These are phyloP conservation scores for Epizoanthus stellaris DNA, from an alignment of 92 coral and sea anemone species.

Conservation along the genomic window DNA sequence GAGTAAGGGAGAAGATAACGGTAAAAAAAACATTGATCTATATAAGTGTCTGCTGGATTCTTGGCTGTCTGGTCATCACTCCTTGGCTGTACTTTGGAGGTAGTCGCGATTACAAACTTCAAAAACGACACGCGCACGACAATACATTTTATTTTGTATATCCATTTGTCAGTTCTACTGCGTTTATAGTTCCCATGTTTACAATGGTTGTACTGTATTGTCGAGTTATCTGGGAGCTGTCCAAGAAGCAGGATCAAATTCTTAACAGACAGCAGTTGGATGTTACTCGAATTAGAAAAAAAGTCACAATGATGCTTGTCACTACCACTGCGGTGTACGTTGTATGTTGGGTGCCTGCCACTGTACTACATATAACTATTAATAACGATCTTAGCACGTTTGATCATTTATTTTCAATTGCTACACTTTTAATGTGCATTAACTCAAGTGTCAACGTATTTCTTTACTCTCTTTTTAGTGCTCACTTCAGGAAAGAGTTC, in stretches of 20 bases:
- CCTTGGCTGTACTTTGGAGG: not conserved
- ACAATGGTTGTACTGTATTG: not conserved
- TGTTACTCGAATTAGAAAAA: conserved; percentile 4
- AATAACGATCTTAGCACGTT: not conserved
- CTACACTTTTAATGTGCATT: not conserved
- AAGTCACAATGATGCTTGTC: conserved; percentile 5
- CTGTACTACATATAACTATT: not conserved
- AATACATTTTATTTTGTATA: not conserved
- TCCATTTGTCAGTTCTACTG: not conserved
- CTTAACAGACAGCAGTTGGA: conserved; percentile 10
- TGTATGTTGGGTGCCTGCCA: conserved; percentile 1
- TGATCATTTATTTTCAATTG: not conserved
- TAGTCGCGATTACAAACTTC: not conserved
- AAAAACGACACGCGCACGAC: not conserved
- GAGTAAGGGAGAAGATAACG: not conserved
- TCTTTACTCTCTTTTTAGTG: conserved; percentile 21
- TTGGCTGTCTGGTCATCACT: not conserved
- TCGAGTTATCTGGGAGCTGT: conserved; percentile 10
- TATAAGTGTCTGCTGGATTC: conserved; percentile 3
- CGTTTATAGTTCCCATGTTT: conserved; percentile 1
- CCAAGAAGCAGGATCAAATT: conserved; percentile 19
- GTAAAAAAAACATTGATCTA: not conserved
- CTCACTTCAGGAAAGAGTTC: conserved; percentile 15
- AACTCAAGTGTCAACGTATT: conserved; percentile 24
- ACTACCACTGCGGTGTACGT: not conserved